Conservation (phyloP, 53 echinoderm and acorn worm species). For the Stichopus horrens region DNA sequence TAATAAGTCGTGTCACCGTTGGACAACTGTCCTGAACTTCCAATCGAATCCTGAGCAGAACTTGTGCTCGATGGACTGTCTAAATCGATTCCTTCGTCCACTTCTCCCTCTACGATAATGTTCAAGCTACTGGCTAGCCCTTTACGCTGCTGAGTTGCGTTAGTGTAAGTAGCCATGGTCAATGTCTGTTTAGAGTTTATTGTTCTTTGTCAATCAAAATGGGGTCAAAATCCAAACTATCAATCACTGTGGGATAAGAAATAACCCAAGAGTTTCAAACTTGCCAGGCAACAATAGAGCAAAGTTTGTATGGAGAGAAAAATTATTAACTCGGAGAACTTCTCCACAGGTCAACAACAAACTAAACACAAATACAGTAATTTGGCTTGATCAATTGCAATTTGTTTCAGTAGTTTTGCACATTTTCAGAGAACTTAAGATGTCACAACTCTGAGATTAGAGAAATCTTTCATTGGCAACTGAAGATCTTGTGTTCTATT, state of each 20-base stretch:
- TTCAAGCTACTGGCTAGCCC: constrained; percentile 12
- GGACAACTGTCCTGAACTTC: constrained; percentile 23
- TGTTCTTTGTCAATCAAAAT: background rate
- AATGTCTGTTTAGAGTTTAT: background rate
- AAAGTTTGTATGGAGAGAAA: background rate
- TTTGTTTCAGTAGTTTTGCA: no score
- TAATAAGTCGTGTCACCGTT: constrained; percentile 4
- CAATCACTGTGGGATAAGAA: background rate
- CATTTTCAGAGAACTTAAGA: no score
- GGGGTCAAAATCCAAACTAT: background rate
- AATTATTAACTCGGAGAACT: background rate
- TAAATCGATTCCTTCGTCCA: constrained; percentile 41
- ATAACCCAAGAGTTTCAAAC: background rate
- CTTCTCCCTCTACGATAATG: constrained; percentile 41
- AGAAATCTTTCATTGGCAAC: no score
- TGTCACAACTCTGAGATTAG: no score
- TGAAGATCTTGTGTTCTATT: no score
- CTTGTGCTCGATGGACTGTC: constrained; percentile 35
- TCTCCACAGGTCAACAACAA: background rate
- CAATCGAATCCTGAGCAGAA: constrained; percentile 25
- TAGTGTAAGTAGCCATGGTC: constrained; percentile 26
- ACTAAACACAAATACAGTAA: background rate
- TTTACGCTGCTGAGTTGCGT: background rate
- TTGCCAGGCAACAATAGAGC: constrained; percentile 10
- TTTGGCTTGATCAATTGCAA: no score